Percentiles rank a stretch among this genome's conserved stretches.
Conservation (phyloP, 2,797 vertebrate species). For the Alouatta caraya region DNA sequence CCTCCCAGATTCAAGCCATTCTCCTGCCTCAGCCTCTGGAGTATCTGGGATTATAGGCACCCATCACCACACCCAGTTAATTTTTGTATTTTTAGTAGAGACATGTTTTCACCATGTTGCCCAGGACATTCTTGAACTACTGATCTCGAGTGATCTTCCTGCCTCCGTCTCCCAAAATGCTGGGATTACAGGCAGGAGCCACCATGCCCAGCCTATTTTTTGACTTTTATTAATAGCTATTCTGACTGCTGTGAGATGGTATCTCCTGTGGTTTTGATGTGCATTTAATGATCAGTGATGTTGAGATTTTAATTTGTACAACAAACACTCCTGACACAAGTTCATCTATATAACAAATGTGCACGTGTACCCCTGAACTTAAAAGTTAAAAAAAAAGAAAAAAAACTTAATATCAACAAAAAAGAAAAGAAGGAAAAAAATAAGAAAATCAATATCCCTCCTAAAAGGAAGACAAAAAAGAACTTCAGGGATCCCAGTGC, state of each 20-base stretch:
- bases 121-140: not conserved
- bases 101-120: not conserved
- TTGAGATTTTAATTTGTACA: not conserved
- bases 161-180: not conserved
- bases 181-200: not conserved
- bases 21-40: not conserved
- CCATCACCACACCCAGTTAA: not conserved
- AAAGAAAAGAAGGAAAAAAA: not conserved
- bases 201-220: constrained; percentile 51
- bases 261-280: not conserved
- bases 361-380: not conserved
- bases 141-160: not conserved
- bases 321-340: not conserved
- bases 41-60: not conserved
- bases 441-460: not conserved
- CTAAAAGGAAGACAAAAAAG: not conserved
- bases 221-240: not conserved
- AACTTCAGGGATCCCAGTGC: not conserved
- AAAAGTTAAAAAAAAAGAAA: not conserved
- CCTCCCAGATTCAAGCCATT: not conserved
- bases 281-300: not conserved
- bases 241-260: not conserved
- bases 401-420: not conserved
- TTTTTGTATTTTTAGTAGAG: not conserved
- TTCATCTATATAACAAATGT: not conserved